A percentile compares a stretch with the other conserved stretches of the same genome.
Conservation (phyloP, 2,113 vertebrate species). For the Carassius gibelio region DNA sequence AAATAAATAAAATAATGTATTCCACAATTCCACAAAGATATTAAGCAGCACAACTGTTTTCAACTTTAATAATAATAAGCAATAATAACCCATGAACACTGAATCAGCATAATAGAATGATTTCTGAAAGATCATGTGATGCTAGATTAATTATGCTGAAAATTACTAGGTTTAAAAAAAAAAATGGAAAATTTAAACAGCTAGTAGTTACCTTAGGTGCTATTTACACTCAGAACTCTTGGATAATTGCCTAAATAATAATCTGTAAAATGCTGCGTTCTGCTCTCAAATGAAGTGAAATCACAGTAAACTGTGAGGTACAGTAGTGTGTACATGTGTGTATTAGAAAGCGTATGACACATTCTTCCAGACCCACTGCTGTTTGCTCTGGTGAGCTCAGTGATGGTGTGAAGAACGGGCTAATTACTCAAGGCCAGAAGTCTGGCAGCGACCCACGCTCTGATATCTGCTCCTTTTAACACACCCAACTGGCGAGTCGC, state of each 20-base stretch:
- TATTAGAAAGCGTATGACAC: background rate
- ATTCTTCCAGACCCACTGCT: slow-evolving; percentile 17
- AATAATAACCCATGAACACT: too few relatives aligned
- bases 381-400: slow-evolving; percentile 25
- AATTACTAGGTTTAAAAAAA: too few relatives aligned
- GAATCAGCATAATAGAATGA: too few relatives aligned
- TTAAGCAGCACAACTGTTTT: too few relatives aligned
- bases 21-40: too few relatives aligned
- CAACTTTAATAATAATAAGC: too few relatives aligned
- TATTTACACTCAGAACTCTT: background rate
- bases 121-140: too few relatives aligned
- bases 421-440: slow-evolving; percentile 43
- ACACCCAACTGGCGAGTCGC: slow-evolving; percentile 26
- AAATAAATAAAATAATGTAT: too few relatives aligned
- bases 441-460: slow-evolving; percentile 18
- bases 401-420: slow-evolving; percentile 37
- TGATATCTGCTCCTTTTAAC: slow-evolving; percentile 34
- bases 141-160: too few relatives aligned
- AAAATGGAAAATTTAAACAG: background rate
- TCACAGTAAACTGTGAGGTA: background rate
- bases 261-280: background rate
- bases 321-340: background rate
- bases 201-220: background rate
- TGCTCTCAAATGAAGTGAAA: background rate
- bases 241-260: background rate